Percentiles rank a stretch among this genome's conserved stretches.
Conservation (phyloP, 2,113 vertebrate genomes). For the Ciconia stormi region DNA sequence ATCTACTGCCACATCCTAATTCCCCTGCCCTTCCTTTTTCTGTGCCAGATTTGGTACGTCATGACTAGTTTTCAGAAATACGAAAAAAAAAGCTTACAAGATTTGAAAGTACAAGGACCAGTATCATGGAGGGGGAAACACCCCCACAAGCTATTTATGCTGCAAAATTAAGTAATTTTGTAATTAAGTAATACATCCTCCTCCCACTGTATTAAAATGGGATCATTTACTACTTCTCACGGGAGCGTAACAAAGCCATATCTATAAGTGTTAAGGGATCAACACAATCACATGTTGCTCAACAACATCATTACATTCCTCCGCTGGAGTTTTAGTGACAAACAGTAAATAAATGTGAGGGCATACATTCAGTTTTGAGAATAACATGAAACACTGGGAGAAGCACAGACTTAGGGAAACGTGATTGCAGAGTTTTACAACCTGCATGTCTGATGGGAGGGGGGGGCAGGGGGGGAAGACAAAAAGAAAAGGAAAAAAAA, state of each 20-base stretch:
- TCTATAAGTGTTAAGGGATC: neutral
- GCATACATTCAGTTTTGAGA: neutral
- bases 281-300: neutral
- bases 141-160: neutral
- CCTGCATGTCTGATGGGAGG: neutral
- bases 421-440: neutral
- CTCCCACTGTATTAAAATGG: neutral
- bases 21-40: neutral
- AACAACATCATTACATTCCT: neutral
- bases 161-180: neutral
- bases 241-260: rapidly evolving
- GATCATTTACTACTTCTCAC: neutral
- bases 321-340: neutral
- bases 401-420: neutral
- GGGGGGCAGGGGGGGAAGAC: no score
- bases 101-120: neutral
- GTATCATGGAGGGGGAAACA: neutral
- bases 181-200: neutral
- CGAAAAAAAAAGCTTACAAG: neutral
- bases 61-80: neutral
- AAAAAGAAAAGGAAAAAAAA: neutral
- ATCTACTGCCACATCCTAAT: neutral
- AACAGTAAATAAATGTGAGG: neutral
- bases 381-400: neutral
- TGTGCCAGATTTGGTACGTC: neutral